A percentile compares a stretch with the other conserved stretches of the same genome.
Conservation (phyloP, 2,797 vertebrate genomes). For the Halcyon leucocephala region DNA sequence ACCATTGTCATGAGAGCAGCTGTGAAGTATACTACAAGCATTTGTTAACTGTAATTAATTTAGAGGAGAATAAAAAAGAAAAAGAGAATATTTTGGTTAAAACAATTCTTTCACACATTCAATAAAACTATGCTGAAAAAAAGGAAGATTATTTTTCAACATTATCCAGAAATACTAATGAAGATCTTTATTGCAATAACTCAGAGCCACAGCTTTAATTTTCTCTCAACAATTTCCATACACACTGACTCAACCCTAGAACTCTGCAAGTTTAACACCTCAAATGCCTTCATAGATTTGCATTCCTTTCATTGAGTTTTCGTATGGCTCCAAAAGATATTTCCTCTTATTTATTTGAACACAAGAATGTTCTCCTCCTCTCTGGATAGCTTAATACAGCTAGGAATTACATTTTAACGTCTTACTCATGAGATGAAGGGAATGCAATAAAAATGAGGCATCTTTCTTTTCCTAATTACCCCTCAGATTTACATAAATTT, state of each 20-base stretch:
- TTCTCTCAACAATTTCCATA: neutral
- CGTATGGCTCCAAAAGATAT: neutral
- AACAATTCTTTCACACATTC: neutral
- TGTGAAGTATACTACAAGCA: neutral
- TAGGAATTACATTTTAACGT: slow-evolving; percentile 4
- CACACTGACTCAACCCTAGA: neutral
- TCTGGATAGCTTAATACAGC: neutral
- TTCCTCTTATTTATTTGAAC: neutral
- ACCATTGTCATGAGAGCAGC: neutral
- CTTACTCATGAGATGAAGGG: neutral
- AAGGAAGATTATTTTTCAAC: neutral
- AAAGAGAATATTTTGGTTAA: neutral
- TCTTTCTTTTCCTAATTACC: neutral
- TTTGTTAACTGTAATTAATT: neutral
- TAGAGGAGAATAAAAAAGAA: neutral
- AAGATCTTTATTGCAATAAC: neutral
- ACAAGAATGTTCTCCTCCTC: neutral
- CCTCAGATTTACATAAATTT: slow-evolving; percentile 23
- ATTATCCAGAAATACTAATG: neutral
- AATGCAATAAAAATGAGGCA: neutral
- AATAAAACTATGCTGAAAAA: neutral
- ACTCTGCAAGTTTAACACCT: neutral
- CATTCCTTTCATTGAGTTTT: neutral
- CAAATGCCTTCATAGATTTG: neutral
- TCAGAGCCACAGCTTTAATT: neutral